These are phyloP conservation scores for Andrena dorsata DNA, from an alignment of 2,888 invertebrate species.

Conservation along the genomic window DNA sequence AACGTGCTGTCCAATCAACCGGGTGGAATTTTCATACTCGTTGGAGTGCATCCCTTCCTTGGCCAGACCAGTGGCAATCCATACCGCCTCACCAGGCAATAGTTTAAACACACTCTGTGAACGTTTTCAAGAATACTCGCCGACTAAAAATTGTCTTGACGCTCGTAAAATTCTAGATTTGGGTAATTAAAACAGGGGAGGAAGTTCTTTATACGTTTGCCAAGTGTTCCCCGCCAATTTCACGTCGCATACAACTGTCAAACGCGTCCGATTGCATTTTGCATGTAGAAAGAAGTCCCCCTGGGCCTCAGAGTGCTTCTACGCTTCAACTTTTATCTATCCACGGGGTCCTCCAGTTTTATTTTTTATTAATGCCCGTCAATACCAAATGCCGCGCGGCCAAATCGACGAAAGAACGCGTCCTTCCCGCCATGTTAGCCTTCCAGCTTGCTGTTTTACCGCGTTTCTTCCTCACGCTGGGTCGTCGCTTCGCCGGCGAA, in stretches of 20 bases:
- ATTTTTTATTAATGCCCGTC: slow-evolving; percentile 49
- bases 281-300: background rate
- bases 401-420: background rate
- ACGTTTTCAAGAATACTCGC: too few relatives aligned
- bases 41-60: too few relatives aligned
- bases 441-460: background rate
- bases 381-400: slow-evolving; percentile 35
- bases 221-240: background rate
- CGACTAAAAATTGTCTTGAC: too few relatives aligned
- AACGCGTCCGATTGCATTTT: background rate
- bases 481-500: background rate
- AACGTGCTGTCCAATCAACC: too few relatives aligned
- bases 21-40: too few relatives aligned
- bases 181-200: background rate
- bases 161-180: background rate
- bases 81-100: too few relatives aligned
- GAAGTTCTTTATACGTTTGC: background rate
- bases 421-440: background rate
- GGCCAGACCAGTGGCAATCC: too few relatives aligned
- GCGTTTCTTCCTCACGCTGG: background rate
- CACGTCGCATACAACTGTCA: background rate
- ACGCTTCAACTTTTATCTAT: slow-evolving; percentile 59
- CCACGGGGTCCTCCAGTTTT: slow-evolving; percentile 14
- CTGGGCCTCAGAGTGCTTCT: background rate
- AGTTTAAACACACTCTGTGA: too few relatives aligned